Evolutionary conservation across 2,113 vertebrate genomes (phyloP).

Genomic region (Plotosus lineatus): DNA sequence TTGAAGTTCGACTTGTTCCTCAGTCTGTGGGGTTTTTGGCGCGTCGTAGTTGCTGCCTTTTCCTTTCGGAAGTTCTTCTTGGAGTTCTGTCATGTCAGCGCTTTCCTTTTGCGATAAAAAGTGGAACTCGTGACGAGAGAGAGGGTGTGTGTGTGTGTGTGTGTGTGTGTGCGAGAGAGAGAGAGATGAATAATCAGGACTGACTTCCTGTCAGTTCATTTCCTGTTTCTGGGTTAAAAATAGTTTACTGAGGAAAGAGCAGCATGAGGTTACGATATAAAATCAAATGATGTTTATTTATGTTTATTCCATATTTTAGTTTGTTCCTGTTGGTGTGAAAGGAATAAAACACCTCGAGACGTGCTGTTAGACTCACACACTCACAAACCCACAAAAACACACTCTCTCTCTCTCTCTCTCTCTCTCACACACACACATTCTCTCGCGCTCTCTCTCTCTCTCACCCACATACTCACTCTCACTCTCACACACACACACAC

Average conservation of each 20-base stretch:
- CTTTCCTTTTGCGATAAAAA: no score
- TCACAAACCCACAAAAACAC: neutral
- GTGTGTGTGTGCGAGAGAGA: constrained; percentile 11
- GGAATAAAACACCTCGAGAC: neutral
- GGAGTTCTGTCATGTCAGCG: no score
- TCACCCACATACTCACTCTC: no score
- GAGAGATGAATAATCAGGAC: neutral
- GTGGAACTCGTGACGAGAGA: no score
- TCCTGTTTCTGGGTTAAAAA: constrained; percentile 31
- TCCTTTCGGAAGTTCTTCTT: no score
- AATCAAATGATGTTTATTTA: neutral
- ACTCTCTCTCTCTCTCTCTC: no score
- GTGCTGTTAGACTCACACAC: neutral
- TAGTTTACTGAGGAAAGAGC: neutral
- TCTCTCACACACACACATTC: neutral
- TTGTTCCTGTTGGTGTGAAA: neutral
- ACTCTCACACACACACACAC: neutral
- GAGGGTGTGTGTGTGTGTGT: neutral
- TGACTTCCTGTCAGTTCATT: constrained; percentile 30
- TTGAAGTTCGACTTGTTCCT: no score
- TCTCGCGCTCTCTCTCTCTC: no score
- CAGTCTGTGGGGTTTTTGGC: no score
- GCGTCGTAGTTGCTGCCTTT: no score
- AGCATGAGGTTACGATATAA: neutral
- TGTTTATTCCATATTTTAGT: neutral